Percentiles rank a stretch among this genome's conserved stretches.
These are phyloP conservation scores for Prolemur simus DNA, from an alignment of 2,113 vertebrate species.

Conservation along the genomic window DNA sequence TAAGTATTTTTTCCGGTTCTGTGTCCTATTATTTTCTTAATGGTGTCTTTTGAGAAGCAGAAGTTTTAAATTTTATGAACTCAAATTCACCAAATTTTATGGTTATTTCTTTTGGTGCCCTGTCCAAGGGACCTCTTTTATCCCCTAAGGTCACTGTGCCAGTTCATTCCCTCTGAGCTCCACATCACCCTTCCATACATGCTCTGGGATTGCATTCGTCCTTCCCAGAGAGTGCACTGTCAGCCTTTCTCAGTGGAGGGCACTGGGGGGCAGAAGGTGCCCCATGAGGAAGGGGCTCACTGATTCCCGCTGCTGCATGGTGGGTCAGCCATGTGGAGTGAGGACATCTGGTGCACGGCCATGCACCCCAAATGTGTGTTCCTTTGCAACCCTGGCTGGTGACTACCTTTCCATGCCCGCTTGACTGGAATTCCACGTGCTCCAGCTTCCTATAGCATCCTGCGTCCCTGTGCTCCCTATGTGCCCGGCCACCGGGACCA, in stretches of 20 bases:
- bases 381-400: neutral
- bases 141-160: too few species aligned
- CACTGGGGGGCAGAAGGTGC: too few species aligned
- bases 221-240: neutral
- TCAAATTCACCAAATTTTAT: too few species aligned
- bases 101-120: too few species aligned
- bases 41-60: too few species aligned
- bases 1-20: too few species aligned
- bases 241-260: neutral
- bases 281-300: neutral
- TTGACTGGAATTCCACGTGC: neutral
- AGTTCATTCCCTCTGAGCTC: neutral
- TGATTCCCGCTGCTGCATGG: too few species aligned
- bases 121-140: too few species aligned
- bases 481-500: neutral
- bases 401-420: neutral
- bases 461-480: neutral
- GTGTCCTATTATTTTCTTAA: too few species aligned
- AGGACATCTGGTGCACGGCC: neutral
- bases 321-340: neutral
- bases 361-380: rapidly evolving
- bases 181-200: neutral
- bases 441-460: neutral
- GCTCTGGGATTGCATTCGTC: neutral
- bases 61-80: too few species aligned